Evolutionary conservation across 2,888 invertebrate species (phyloP), one percentile per base, ranked within the genome.

Genomic region (Leptodirus hochenwartii): DNA sequence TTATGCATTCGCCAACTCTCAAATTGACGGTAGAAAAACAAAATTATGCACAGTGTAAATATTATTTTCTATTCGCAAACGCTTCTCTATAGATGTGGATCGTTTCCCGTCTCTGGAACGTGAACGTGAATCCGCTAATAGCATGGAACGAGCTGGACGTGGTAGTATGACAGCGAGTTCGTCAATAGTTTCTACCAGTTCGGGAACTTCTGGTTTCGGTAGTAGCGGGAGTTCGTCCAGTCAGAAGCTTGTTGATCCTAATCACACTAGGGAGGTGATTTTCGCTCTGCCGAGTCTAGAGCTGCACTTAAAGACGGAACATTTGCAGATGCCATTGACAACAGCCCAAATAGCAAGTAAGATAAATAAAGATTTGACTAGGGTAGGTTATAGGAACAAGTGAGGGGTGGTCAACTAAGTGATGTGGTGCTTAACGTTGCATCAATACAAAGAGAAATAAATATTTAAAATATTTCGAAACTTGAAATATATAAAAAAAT

Each of bases 201-300:
- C 20, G 20, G 8, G 8, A 20, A 20, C 20, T 8, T n/a, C 20
- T 20, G 8, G n/a, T 6, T n/a, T 8, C n/a, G 8, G n/a, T 8
- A 20, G n/a, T 20, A 6, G n/a, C 8, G 8, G 42, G 48, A 12
- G 47, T 56, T 34, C 20, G n/a, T 9, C 31, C 29, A 57, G 59
- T 17, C 61, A 64, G 15, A 77, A 78, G 47, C 56, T 72, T n/a
- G 70, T 70, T 39, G 79, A 80, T 46, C 75, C 72, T 29, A 74
- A 77, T 46, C 87, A 88, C 53, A 77, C 75, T 39, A 69, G 90
- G 9, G 93, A 95, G 62, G 84, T 91, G n/a, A 90, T 95, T 52
- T 95, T 95, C 61, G 87, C 90, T 15, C 61, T 95, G 47, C 95
- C 95, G 0, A 80, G 87, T 34, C 61, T 95, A 47, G 88, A 90